Evolutionary conservation across 2,797 vertebrate genomes (phyloP).

Genomic region (Clangula hyemalis): DNA sequence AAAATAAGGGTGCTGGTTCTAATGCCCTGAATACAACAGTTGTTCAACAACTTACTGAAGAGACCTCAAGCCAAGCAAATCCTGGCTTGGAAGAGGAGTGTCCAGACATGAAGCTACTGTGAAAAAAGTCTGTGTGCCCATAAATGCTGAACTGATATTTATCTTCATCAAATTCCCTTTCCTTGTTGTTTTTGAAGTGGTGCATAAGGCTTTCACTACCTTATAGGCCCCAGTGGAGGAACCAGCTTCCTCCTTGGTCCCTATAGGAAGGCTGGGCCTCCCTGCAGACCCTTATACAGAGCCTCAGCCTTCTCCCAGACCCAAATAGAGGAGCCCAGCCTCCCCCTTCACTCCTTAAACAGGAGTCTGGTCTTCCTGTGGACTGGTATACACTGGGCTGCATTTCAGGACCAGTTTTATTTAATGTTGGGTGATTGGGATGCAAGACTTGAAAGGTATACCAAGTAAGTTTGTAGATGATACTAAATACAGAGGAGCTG

Average conservation of each 20-base stretch:
- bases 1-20: not conserved
- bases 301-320: not conserved
- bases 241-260: not conserved
- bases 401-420: too few species aligned
- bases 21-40: not conserved
- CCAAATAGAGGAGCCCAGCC: not conserved
- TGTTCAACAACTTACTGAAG: not conserved
- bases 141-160: not conserved
- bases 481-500: too few species aligned
- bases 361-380: too few species aligned
- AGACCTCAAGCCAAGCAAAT: not conserved
- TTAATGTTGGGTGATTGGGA: too few species aligned
- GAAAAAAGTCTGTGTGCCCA: not conserved
- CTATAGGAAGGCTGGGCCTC: too few species aligned
- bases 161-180: not conserved
- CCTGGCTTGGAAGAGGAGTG: not conserved
- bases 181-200: not conserved
- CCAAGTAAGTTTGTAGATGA: too few species aligned
- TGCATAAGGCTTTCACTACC: not conserved
- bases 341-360: not conserved
- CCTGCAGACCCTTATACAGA: not conserved
- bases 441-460: too few species aligned
- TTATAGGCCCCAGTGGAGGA: not conserved
- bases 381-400: too few species aligned
- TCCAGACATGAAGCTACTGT: not conserved